phyloP scores from a whole-genome alignment of 2,113 vertebrate genomes.

The Uria lomvia region DNA sequence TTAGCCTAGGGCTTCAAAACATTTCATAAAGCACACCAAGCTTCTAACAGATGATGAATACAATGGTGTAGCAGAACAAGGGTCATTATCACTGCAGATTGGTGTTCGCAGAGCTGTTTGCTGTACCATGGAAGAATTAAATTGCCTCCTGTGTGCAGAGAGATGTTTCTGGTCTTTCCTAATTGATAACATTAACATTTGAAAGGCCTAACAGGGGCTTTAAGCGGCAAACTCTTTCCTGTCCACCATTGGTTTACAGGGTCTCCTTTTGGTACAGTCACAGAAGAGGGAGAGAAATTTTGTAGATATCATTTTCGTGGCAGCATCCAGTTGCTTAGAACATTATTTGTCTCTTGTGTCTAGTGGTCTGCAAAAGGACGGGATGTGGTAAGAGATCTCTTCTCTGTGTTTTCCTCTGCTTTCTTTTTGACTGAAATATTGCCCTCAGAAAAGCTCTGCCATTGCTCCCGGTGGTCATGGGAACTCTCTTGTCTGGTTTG shows the following conservation, averaged over 20 bases:
- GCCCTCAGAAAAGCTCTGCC: not conserved
- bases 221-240: not conserved
- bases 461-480: not conserved
- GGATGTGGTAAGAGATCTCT: not conserved
- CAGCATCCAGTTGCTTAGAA: not conserved
- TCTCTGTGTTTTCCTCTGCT: not conserved
- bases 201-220: not conserved
- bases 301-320: not conserved
- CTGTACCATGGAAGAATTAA: not conserved
- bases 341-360: not conserved
- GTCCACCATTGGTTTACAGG: not conserved
- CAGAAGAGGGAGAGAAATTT: not conserved
- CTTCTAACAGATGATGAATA: not conserved
- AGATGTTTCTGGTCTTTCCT: not conserved
- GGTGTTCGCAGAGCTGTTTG: not conserved
- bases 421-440: not conserved
- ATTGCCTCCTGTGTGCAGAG: not conserved
- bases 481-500: not conserved
- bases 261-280: not conserved
- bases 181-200: not conserved
- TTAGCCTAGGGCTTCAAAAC: not conserved
- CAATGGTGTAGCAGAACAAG: not conserved
- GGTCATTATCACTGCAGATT: not conserved
- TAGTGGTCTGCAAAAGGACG: not conserved
- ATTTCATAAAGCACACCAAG: not conserved